Evolutionary conservation across 2,888 invertebrate species (phyloP).

Genomic region (Diachrysia chrysitis): DNA sequence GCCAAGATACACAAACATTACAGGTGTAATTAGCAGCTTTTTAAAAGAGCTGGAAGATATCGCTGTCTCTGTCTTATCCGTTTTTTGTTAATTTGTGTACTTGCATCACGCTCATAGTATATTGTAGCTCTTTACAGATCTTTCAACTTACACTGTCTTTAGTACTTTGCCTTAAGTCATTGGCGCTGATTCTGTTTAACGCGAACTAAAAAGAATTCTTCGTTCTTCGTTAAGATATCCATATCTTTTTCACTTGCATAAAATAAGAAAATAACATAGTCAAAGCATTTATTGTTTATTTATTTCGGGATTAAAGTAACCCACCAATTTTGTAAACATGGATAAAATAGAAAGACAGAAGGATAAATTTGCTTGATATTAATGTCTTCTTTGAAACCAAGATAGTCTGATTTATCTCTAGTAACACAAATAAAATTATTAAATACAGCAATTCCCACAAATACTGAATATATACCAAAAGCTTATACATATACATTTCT

Average conservation of each 20-base stretch:
- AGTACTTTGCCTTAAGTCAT: no score
- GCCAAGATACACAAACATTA: neutral
- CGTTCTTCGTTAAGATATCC: no score
- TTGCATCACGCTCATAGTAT: no score
- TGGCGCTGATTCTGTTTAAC: no score
- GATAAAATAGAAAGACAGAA: neutral
- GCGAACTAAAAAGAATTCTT: no score
- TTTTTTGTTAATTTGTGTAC: no score
- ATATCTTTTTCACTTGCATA: no score
- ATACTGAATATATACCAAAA: constrained; percentile 30
- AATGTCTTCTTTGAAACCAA: neutral
- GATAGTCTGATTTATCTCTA: neutral
- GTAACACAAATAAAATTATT: constrained; percentile 8
- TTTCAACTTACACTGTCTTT: no score
- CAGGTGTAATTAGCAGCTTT: neutral
- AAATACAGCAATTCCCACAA: constrained; percentile 21
- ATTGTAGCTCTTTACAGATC: no score
- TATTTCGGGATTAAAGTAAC: neutral
- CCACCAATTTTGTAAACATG: neutral
- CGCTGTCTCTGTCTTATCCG: neutral
- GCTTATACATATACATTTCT: constrained; percentile 36
- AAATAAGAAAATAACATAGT: no score
- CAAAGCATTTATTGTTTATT: neutral
- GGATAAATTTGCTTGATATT: neutral
- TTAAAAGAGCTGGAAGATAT: neutral